A percentile compares a stretch with the other conserved stretches of the same genome.
These are phyloP conservation scores for Centruroides vittatus DNA, from an alignment of 1,140 invertebrate genomes.

Conservation along the genomic window DNA sequence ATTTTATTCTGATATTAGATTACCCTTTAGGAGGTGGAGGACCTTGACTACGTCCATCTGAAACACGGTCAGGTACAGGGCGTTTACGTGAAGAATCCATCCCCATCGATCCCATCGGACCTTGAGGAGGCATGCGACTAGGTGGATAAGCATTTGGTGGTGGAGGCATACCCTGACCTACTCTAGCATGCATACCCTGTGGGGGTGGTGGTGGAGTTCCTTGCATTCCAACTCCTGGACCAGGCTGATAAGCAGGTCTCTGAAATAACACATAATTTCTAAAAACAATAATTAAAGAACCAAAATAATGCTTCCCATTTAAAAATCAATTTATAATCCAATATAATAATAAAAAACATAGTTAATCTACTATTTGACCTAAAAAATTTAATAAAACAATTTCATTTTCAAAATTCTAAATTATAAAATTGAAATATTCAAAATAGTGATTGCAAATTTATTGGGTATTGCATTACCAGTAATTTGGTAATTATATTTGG, in stretches of 20 bases:
- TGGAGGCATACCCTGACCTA: conserved; percentile 12
- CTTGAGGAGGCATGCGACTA: conserved; percentile 9
- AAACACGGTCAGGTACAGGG: conserved; percentile 10
- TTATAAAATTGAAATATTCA: too few species aligned
- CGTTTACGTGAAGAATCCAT: conserved; percentile 16
- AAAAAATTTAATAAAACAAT: too few species aligned
- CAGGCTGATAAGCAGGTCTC: conserved; percentile 6
- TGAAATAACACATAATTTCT: too few species aligned
- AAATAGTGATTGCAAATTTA: too few species aligned
- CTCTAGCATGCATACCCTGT: conserved; percentile 2
- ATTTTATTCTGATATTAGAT: neutral
- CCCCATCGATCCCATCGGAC: conserved; percentile 9
- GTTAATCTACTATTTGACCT: too few species aligned
- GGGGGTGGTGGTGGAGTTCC: conserved; percentile 13
- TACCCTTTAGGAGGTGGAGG: conserved; percentile 10
- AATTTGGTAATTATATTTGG: too few species aligned
- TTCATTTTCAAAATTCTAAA: too few species aligned
- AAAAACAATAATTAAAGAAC: too few species aligned
- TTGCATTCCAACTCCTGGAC: conserved; percentile 6
- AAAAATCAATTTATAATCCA: too few species aligned
- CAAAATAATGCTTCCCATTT: too few species aligned
- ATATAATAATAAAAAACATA: too few species aligned
- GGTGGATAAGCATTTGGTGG: conserved; percentile 6
- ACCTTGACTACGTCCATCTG: conserved; percentile 4
- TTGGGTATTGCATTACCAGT: too few species aligned